phyloP scores from a whole-genome alignment of 1,140 invertebrate genomes.

The Aleiodes sp. region DNA sequence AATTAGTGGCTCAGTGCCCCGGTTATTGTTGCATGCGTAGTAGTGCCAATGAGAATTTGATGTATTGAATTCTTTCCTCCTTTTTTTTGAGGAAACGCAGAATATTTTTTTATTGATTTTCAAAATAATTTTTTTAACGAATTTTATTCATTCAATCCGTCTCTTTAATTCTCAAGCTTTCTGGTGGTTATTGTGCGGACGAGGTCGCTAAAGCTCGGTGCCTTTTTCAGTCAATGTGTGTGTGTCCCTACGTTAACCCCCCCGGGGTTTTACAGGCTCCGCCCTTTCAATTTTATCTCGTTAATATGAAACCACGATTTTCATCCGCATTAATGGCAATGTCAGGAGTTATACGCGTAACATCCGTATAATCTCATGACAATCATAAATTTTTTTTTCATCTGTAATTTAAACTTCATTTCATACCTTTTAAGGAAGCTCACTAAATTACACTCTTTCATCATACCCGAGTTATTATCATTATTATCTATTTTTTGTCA shows the following conservation, averaged over 20 bases:
- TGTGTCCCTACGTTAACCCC: neutral
- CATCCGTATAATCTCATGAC: conserved; percentile 3
- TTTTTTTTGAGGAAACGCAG: too few relatives aligned
- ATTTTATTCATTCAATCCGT: too few relatives aligned
- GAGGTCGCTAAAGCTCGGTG: conserved; percentile 9
- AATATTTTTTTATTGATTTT: too few relatives aligned
- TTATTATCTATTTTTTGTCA: too few relatives aligned
- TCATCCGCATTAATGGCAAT: conserved; percentile 45
- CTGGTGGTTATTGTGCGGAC: neutral
- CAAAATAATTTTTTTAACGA: too few relatives aligned
- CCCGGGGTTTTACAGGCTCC: too few relatives aligned
- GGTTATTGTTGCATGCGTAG: neutral
- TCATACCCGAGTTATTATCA: too few relatives aligned
- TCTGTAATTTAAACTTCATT: too few relatives aligned
- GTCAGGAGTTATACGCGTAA: conserved; percentile 34
- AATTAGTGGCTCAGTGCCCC: neutral
- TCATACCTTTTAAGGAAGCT: too few relatives aligned
- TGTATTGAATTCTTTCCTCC: neutral
- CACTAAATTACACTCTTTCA: too few relatives aligned
- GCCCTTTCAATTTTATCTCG: conserved; percentile 45
- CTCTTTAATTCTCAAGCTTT: conserved; percentile 3
- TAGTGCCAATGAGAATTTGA: neutral
- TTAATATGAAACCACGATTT: conserved; percentile 44
- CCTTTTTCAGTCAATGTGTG: neutral
- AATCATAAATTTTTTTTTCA: neutral